Base-by-base conservation (phyloP, 2,113 vertebrate genomes). In the Ramphastos sulfuratus region DNA sequence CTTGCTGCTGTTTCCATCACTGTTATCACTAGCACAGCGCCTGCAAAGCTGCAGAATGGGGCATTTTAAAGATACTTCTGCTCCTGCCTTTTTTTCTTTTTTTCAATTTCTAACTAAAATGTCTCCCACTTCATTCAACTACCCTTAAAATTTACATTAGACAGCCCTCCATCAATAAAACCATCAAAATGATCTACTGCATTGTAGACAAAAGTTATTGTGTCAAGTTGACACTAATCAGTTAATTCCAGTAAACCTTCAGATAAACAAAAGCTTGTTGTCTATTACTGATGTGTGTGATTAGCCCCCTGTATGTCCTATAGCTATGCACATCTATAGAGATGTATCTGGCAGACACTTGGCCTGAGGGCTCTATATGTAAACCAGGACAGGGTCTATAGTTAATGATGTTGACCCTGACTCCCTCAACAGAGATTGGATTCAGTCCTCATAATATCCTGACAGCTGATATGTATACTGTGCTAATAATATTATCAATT, bases 371-470 rank as follows among this genome's bases (percentile, higher is more conserved):
- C 96, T 98, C 98, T 98, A 98, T 97, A 97, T 97, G 96, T 97
- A 98, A 98, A 98, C 97, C 63, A 85, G 97, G 94, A 98, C 97
- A 98, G 97, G 97, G 97, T 98, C 97, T 97, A 97, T 97, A 98
- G 98, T 98, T 99, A 99, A 99, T 99, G 99, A 99, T 98, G 98
- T 98, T 99, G 99, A 99, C 99, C 99, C 98, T 98, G 98, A 98
- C 98, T 98, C 99, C 98, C 98, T 98, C 99, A 98, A 98, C 98
- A 99, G 98, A 98, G 98, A 98, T 97, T 98, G 98, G 98, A 99
- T 99, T 99, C 98, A 99, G 98, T 98, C 98, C 98, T 99, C 98
- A 98, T 98, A 99, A 99, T 98, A 98, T 98, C 98, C 98, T 97
- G 98, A 98, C 98, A 99, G 98, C 98, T 99, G 99, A 99, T 99